Conservation (phyloP, 2,797 vertebrate genomes). For the Mionectes olivaceus region DNA sequence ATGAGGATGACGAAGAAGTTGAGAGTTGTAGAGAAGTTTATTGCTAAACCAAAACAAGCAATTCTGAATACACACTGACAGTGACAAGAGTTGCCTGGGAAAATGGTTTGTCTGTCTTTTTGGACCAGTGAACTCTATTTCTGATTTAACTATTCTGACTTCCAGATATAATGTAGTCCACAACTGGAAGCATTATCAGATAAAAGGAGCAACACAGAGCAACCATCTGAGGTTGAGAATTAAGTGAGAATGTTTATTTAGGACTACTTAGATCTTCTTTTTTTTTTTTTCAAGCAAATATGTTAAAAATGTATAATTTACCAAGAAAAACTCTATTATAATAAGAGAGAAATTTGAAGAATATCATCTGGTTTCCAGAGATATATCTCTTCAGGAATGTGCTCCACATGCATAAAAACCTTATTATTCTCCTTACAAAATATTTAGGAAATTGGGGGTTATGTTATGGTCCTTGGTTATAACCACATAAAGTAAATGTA, state of each 20-base stretch:
- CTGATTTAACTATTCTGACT: neutral
- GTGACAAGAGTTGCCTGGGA: neutral
- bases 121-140: neutral
- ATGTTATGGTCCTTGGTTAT: neutral
- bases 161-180: neutral
- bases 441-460: neutral
- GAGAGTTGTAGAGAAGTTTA: neutral
- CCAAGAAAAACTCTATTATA: neutral
- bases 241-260: slow-evolving; percentile 10
- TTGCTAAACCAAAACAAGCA: neutral
- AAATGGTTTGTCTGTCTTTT: neutral
- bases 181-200: neutral
- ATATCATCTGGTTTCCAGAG: neutral
- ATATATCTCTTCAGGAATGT: neutral
- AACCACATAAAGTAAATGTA: neutral
- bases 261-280: neutral
- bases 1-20: neutral
- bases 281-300: neutral
- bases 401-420: neutral
- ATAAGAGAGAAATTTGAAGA: neutral
- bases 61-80: neutral
- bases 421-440: neutral
- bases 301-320: neutral
- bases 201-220: neutral
- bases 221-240: neutral